These are phyloP conservation scores for Otolemur crassicaudatus DNA, from an alignment of 2,797 vertebrate genomes.

Conservation along the genomic window DNA sequence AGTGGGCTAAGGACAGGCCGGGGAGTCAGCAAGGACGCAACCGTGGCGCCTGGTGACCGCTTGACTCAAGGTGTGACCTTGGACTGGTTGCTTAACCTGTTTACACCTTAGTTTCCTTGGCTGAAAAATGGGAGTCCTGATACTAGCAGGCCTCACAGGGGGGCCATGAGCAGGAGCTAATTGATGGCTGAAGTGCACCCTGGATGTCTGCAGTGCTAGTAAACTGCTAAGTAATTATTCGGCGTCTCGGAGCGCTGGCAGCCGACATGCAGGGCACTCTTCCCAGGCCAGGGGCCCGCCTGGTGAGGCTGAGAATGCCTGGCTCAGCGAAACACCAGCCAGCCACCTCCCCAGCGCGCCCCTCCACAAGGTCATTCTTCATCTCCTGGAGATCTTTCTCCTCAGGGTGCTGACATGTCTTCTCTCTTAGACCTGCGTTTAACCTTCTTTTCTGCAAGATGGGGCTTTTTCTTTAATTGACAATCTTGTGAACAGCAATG, in stretches of 20 bases:
- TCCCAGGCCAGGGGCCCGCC: constrained; percentile 55
- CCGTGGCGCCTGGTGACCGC: constrained; percentile 63
- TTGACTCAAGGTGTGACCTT: constrained; percentile 79
- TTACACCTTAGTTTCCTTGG: constrained; percentile 80
- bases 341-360: constrained; percentile 33
- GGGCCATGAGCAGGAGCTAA: constrained; percentile 73
- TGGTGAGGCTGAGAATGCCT: constrained; percentile 72
- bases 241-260: constrained; percentile 70
- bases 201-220: constrained; percentile 73
- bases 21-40: constrained; percentile 78
- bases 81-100: constrained; percentile 73
- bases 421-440: constrained; percentile 36
- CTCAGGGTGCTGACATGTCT: background rate
- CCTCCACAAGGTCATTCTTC: constrained; percentile 74
- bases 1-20: constrained; percentile 85
- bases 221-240: constrained; percentile 82
- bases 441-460: constrained; percentile 70
- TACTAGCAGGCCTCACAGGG: constrained; percentile 58
- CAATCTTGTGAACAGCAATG: background rate
- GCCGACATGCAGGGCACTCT: constrained; percentile 67
- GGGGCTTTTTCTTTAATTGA: constrained; percentile 37
- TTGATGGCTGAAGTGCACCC: constrained; percentile 83
- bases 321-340: constrained; percentile 79
- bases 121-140: constrained; percentile 79
- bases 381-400: constrained; percentile 60